Percentiles rank a stretch among this genome's conserved stretches.
phyloP scores from a whole-genome alignment of 2,113 vertebrate genomes.

The Colius striatus region DNA sequence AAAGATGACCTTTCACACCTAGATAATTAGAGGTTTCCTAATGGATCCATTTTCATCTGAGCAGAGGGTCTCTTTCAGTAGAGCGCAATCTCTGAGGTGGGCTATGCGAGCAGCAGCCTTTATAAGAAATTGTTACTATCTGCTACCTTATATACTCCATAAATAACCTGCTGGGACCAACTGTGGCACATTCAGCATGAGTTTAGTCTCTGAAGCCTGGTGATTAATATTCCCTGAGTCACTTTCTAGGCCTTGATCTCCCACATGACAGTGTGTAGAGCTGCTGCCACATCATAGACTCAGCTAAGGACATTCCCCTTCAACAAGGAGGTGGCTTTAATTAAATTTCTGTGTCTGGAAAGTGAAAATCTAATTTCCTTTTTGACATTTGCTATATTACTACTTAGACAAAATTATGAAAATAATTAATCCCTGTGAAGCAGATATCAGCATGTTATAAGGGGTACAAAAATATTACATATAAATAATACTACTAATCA shows the following conservation, averaged over 20 bases:
- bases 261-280: slow-evolving; percentile 32
- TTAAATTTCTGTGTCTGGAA: slow-evolving; percentile 64
- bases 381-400: slow-evolving; percentile 70
- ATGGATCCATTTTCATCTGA: background rate
- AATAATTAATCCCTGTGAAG: slow-evolving; percentile 73
- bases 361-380: slow-evolving; percentile 73
- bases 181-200: slow-evolving; percentile 26
- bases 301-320: slow-evolving; percentile 57
- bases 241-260: slow-evolving; percentile 56
- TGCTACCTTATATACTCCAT: background rate
- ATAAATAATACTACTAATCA: slow-evolving; percentile 68
- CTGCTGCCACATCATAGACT: slow-evolving; percentile 44
- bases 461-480: slow-evolving; percentile 54
- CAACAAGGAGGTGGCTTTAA: slow-evolving; percentile 58
- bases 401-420: slow-evolving; percentile 64
- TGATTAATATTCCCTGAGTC: slow-evolving; percentile 58
- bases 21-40: slow-evolving; percentile 15
- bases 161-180: slow-evolving; percentile 42
- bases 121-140: background rate
- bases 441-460: slow-evolving; percentile 47
- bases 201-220: slow-evolving; percentile 8
- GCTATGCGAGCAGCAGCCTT: background rate
- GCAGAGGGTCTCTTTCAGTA: background rate
- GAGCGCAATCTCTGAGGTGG: background rate
- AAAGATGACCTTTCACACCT: background rate